Evolutionary conservation across 2,113 vertebrate species (phyloP).

Genomic region (Tylochromis polylepis): DNA sequence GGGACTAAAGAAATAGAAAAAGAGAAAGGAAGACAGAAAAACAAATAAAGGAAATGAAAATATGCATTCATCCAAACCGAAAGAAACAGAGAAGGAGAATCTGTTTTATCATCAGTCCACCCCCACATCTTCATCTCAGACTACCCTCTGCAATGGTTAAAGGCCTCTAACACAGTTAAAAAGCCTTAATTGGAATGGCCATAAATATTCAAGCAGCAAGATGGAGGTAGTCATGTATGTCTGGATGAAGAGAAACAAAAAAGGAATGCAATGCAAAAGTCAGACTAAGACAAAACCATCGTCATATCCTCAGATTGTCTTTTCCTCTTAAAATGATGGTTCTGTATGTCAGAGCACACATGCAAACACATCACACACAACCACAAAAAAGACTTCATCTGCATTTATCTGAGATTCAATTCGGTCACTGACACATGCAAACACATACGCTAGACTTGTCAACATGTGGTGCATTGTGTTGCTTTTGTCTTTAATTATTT

Average conservation of each 20-base stretch:
- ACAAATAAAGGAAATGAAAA: slow-evolving; percentile 47
- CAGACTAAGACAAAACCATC: not conserved
- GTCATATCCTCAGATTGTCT: not conserved
- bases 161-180: slow-evolving; percentile 48
- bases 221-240: slow-evolving; percentile 38
- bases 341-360: not conserved
- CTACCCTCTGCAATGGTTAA: slow-evolving; percentile 36
- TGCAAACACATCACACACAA: not conserved
- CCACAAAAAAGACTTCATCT: not conserved
- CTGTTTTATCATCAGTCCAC: slow-evolving; percentile 29
- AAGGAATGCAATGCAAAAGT: not conserved
- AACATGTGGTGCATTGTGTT: slow-evolving; percentile 64
- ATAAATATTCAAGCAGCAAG: slow-evolving; percentile 69
- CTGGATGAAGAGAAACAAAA: not conserved
- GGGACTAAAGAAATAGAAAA: slow-evolving; percentile 18
- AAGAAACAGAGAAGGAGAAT: slow-evolving; percentile 22
- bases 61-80: slow-evolving; percentile 37
- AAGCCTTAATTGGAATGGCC: slow-evolving; percentile 63
- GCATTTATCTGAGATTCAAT: not conserved
- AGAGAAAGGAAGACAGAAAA: slow-evolving; percentile 7
- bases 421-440: slow-evolving; percentile 9
- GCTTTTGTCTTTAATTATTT: slow-evolving; percentile 67
- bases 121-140: slow-evolving; percentile 10
- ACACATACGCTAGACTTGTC: slow-evolving; percentile 38
- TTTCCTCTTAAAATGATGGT: not conserved